A percentile compares a stretch with the other conserved stretches of the same genome.
These are phyloP conservation scores for Dexiosoma caninum DNA, from an alignment of 2,888 invertebrate genomes.

Conservation along the genomic window DNA sequence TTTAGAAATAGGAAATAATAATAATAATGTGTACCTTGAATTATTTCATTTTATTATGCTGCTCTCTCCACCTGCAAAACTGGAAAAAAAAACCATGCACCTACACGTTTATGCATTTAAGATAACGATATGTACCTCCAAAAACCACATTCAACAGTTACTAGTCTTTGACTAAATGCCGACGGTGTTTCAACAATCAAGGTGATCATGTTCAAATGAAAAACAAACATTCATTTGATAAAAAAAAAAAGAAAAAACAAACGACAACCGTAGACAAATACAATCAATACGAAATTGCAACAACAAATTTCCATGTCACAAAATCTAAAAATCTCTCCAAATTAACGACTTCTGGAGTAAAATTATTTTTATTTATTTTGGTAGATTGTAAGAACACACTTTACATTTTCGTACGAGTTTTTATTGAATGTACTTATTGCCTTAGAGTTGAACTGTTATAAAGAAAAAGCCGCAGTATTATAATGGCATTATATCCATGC, in stretches of 20 bases:
- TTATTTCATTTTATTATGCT: too few species aligned
- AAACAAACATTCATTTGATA: slow-evolving; percentile 10
- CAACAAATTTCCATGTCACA: background rate
- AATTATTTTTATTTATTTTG: background rate
- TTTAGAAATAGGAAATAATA: too few species aligned
- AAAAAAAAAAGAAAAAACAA: background rate
- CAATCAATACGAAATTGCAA: background rate
- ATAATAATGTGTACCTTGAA: too few species aligned
- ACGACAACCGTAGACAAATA: background rate
- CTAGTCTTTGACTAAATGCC: slow-evolving; percentile 16
- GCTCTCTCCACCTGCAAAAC: too few species aligned
- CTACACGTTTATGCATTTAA: background rate
- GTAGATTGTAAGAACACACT: background rate
- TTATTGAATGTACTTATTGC: slow-evolving; percentile 25
- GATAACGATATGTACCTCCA: background rate
- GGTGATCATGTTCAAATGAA: slow-evolving; percentile 18
- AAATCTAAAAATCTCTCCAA: background rate
- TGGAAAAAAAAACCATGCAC: too few species aligned
- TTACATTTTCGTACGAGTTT: background rate
- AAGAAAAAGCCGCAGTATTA: slow-evolving; percentile 62
- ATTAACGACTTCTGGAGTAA: background rate
- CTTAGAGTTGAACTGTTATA: slow-evolving; percentile 45
- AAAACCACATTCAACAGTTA: slow-evolving; percentile 7
- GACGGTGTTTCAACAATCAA: slow-evolving; percentile 27
- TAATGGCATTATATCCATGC: slow-evolving; percentile 62